A percentile compares a stretch with the other conserved stretches of the same genome.
Conservation (phyloP, 2,797 vertebrate species). For the Phalloptychus januarius region DNA sequence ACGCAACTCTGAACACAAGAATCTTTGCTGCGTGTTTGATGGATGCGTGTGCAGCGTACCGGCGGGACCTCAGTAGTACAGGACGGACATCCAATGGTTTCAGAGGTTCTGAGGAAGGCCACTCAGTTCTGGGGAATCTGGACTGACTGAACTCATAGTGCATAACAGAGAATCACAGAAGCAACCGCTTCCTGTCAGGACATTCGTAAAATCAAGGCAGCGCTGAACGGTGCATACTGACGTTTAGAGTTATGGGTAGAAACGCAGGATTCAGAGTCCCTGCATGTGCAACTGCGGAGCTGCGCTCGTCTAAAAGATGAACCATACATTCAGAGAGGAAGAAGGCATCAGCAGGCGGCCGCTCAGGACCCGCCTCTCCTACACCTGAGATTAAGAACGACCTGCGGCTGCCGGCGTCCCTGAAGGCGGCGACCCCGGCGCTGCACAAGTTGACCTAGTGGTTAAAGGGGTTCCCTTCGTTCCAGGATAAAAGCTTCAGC, state of each 20-base stretch:
- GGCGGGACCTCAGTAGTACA: conserved; percentile 50
- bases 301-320: conserved; percentile 56
- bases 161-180: conserved; percentile 62
- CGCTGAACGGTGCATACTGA: conserved; percentile 66
- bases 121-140: conserved; percentile 74
- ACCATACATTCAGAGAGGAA: conserved; percentile 78
- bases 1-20: conserved; percentile 24
- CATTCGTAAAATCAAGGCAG: conserved; percentile 73
- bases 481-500: conserved; percentile 14
- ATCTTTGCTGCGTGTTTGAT: too few species aligned
- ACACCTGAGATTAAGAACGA: conserved; percentile 72
- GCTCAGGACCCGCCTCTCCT: conserved; percentile 68
- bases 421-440: conserved; percentile 31
- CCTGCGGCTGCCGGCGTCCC: conserved; percentile 55
- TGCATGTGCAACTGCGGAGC: conserved; percentile 41
- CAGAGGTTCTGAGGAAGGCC: conserved; percentile 73
- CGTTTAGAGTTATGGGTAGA: conserved; percentile 34
- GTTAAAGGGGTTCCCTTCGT: conserved; percentile 35
- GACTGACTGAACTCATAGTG: conserved; percentile 73
- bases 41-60: conserved; percentile 42
- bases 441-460: conserved; percentile 42
- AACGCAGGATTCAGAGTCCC: conserved; percentile 39
- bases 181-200: conserved; percentile 51
- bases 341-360: conserved; percentile 69
- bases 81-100: conserved; percentile 29